Conservation (phyloP, 1,140 invertebrate genomes). For the Papilio glaucus region DNA sequence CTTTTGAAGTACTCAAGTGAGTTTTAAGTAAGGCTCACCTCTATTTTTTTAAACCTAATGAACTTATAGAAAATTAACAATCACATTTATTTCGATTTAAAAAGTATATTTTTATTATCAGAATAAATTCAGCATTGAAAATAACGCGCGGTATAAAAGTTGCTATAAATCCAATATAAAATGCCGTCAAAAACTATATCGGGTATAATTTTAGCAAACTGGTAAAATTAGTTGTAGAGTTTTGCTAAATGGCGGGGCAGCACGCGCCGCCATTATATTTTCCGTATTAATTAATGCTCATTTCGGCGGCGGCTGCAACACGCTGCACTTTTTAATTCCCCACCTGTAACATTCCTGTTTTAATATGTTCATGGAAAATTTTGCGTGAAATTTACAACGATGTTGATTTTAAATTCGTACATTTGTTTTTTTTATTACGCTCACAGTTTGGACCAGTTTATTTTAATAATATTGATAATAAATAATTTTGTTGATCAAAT, state of each 20-base stretch:
- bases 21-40: too few relatives aligned
- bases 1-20: too few relatives aligned
- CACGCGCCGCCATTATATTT: background rate
- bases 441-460: too few relatives aligned
- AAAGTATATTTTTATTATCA: background rate
- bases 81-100: background rate
- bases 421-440: too few relatives aligned
- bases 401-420: too few relatives aligned
- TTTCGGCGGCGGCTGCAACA: background rate
- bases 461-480: too few relatives aligned
- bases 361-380: background rate
- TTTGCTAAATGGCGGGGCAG: background rate
- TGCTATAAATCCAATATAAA: background rate
- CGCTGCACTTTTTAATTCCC: conserved; percentile 13
- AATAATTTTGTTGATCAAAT: background rate
- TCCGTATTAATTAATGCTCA: background rate
- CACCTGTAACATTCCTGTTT: background rate
- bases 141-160: background rate
- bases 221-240: background rate
- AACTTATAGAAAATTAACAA: too few relatives aligned
- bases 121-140: background rate
- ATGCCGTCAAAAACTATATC: background rate
- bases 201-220: too few relatives aligned
- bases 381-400: background rate
- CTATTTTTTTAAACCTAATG: too few relatives aligned